These are phyloP conservation scores for Hystrix cristata DNA, from an alignment of 2,113 vertebrate genomes.

Conservation along the genomic window DNA sequence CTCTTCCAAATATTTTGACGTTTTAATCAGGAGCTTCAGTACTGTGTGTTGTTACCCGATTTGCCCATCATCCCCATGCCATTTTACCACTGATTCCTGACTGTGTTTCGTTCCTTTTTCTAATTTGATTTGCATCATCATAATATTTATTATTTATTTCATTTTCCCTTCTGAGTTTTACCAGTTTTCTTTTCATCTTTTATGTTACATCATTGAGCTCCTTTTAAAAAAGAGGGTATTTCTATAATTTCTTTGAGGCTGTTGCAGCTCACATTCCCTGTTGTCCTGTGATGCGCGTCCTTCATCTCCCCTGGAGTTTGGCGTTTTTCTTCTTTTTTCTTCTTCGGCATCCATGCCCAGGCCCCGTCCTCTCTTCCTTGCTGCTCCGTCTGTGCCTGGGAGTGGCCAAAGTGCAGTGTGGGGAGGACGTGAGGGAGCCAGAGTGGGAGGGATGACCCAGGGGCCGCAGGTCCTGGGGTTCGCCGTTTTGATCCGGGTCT, in stretches of 20 bases:
- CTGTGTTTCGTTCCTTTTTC: conserved; percentile 32
- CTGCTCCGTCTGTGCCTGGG: background rate
- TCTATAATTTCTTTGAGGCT: conserved; percentile 27
- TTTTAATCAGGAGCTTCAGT: background rate
- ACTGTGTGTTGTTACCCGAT: background rate
- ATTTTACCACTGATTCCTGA: background rate
- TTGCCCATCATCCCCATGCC: background rate
- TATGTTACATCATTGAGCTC: conserved; percentile 39
- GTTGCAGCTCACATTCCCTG: background rate
- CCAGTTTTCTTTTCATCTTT: conserved; percentile 47
- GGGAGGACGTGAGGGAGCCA: background rate
- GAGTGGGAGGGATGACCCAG: background rate
- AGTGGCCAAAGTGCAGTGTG: background rate
- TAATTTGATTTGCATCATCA: conserved; percentile 31
- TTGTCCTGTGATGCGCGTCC: background rate
- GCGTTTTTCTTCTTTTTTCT: conserved; percentile 17
- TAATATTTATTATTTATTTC: conserved; percentile 41
- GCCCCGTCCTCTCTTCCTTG: background rate
- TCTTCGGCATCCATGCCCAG: background rate
- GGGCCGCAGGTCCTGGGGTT: background rate
- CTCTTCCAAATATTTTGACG: background rate
- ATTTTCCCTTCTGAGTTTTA: conserved; percentile 14
- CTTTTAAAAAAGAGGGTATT: conserved; percentile 52
- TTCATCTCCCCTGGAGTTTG: conserved; percentile 16
- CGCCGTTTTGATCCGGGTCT: background rate